Evolutionary conservation across 2,113 vertebrate genomes (phyloP).

Genomic region (Elephantulus edwardii): DNA sequence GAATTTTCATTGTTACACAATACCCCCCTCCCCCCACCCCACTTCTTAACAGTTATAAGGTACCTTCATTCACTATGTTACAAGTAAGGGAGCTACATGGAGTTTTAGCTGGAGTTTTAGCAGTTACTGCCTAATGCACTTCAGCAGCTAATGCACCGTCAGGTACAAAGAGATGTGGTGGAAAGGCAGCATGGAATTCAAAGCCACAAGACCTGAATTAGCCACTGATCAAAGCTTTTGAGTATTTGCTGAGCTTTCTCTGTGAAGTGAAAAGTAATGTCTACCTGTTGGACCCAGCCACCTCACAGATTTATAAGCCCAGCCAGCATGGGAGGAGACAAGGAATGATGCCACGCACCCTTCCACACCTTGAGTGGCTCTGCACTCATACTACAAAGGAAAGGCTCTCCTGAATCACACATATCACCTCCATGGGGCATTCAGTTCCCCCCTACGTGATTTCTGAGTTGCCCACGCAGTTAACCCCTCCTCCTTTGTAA

Average conservation of each 20-base stretch:
- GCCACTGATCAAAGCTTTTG: neutral
- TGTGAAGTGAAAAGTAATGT: conserved; percentile 23
- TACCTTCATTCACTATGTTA: neutral
- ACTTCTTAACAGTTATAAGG: neutral
- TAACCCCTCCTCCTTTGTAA: neutral
- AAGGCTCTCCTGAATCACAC: neutral
- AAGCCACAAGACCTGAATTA: neutral
- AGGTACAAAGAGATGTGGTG: neutral
- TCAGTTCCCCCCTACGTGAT: accelerated
- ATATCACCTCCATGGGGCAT: neutral
- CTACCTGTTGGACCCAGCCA: neutral
- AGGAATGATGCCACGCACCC: accelerated
- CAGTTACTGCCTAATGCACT: neutral
- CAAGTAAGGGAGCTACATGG: neutral
- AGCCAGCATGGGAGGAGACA: neutral
- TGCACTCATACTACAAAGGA: neutral
- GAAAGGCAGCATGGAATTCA: neutral
- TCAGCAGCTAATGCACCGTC: neutral
- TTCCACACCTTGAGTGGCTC: neutral
- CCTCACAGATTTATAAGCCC: neutral
- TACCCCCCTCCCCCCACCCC: no score
- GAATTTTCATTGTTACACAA: no score
- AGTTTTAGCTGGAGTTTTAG: neutral
- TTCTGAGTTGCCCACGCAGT: neutral
- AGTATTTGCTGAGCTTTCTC: neutral